A percentile compares a stretch with the other conserved stretches of the same genome.
phyloP scores from a whole-genome alignment of 2,797 vertebrate genomes.

The Propithecus deckenii region DNA sequence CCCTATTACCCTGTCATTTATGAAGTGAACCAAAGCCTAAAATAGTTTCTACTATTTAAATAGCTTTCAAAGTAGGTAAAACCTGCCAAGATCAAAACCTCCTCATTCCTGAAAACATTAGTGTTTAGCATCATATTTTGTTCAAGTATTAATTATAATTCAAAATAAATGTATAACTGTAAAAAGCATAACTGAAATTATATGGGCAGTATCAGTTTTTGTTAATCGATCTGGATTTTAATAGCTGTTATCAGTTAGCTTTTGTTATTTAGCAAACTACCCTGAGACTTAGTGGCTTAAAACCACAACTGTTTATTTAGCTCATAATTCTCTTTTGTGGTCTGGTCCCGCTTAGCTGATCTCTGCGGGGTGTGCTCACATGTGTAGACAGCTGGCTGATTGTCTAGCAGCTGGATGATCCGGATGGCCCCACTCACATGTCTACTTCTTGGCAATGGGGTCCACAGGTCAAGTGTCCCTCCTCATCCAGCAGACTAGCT shows the following conservation, averaged over 20 bases:
- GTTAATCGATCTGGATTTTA: background rate
- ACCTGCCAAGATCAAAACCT: background rate
- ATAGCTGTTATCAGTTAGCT: background rate
- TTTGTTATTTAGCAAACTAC: background rate
- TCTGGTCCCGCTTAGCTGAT: background rate
- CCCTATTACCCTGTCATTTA: background rate
- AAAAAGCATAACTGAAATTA: conserved; percentile 5
- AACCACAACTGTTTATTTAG: background rate
- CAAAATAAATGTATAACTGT: background rate
- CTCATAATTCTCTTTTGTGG: background rate
- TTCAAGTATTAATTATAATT: conserved; percentile 6
- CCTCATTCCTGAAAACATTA: background rate
- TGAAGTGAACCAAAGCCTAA: background rate
- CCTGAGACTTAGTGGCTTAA: background rate
- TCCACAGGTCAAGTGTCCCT: background rate
- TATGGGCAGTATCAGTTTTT: background rate
- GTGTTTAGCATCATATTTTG: background rate
- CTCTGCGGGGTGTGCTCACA: background rate
- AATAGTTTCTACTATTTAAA: background rate
- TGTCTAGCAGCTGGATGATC: background rate
- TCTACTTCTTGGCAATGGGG: background rate
- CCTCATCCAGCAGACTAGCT: background rate
- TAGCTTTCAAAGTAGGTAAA: conserved; percentile 14
- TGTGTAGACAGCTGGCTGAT: background rate
- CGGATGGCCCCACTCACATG: background rate